These are phyloP conservation scores for Dryococelus australis DNA, from an alignment of 2,888 invertebrate genomes.

Conservation along the genomic window DNA sequence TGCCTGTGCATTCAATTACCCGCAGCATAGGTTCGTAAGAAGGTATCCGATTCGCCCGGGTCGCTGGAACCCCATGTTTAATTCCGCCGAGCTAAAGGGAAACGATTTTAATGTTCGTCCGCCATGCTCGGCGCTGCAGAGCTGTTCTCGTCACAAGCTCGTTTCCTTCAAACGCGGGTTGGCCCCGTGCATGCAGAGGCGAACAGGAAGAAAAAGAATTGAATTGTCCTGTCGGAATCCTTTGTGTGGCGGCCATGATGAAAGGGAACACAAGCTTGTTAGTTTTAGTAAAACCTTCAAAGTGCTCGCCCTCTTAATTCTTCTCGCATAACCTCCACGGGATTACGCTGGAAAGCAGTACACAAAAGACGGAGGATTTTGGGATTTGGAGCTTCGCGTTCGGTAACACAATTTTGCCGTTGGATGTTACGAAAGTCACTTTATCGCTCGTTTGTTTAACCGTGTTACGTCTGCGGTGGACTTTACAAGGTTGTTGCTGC, in stretches of 20 bases:
- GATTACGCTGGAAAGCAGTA: too few species aligned
- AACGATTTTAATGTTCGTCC: too few species aligned
- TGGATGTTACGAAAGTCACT: background rate
- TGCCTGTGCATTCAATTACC: too few species aligned
- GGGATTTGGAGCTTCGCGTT: background rate
- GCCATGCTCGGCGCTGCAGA: too few species aligned
- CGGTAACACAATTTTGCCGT: background rate
- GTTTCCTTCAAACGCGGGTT: background rate
- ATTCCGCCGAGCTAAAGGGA: too few species aligned
- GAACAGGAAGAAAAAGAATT: background rate
- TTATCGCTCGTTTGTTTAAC: background rate
- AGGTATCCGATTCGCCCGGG: too few species aligned
- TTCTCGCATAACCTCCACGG: background rate
- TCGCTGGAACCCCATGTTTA: too few species aligned
- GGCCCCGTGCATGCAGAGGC: background rate
- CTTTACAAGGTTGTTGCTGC: background rate
- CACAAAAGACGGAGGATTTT: background rate
- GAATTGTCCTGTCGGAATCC: background rate
- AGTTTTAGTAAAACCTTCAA: background rate
- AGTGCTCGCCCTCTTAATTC: background rate
- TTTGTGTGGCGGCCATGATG: background rate
- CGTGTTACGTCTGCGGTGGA: background rate
- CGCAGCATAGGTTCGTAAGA: too few species aligned
- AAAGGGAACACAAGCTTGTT: background rate
- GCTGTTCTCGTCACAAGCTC: too few species aligned